Evolutionary conservation across 2,113 vertebrate species (phyloP), one percentile per base, ranked within the genome.

Genomic region (Puma concolor): DNA sequence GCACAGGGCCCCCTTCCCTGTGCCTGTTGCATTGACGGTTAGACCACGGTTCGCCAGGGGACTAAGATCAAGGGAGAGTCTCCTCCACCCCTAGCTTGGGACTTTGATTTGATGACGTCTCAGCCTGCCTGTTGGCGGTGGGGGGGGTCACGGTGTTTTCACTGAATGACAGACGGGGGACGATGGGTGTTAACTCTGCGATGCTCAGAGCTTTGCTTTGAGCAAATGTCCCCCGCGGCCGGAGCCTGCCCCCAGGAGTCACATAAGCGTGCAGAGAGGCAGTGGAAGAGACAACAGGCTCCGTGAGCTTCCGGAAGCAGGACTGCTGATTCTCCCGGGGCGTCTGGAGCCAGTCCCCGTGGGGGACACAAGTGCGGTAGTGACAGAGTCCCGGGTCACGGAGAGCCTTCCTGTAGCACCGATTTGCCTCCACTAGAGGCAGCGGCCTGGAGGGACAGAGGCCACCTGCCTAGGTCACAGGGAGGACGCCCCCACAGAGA

Each of bases 181-280:
- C 8, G 8, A 0, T 1, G 38, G 29, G 13, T 19, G 8, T 44
- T 9, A 9, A 15, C 2, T 33, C 48, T 12, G 44, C 44, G 25
- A 1, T n/a, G 14, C 69, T 52, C 33, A 52, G 82, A 17, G 44
- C 17, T 1, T 77, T 19, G 41, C 13, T 33, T 2, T 8, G n/a
- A 27, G n/a, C 44, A 7, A 23, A 25, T 0, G 14, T 5, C 19
- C 21, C 1, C 29, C 0, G 48, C 0, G 36, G 60, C 44, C 0
- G 0, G 5, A 33, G 1, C 50, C 64, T 4, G 57, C 44, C 57
- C 25, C 27, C 7, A 21, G 25, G 71, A 3, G 3, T 76, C 38
- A 4, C 72, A 44, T 25, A 38, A 1, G 3, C 4, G 38, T 8
- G 25, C 25, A 15, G 13, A 44, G 7, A 15, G 38, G 13, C 6